phyloP scores from a whole-genome alignment of 2,113 vertebrate species.

The Lepus timidus region DNA sequence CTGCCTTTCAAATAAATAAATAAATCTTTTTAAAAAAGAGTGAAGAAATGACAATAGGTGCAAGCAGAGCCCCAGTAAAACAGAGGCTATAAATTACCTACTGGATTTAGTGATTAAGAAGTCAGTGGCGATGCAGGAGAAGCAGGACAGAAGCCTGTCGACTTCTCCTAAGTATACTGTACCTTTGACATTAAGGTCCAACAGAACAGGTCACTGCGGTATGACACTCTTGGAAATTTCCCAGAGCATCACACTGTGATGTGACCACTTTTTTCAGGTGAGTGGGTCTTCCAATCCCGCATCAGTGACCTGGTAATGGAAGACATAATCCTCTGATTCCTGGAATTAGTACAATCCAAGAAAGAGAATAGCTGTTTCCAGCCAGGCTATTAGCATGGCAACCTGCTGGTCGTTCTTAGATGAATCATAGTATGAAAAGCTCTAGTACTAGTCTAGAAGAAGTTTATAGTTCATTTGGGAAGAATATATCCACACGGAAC shows the following conservation, averaged over 20 bases:
- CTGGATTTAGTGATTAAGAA: not conserved
- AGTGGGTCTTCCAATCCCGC: not conserved
- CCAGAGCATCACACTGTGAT: not conserved
- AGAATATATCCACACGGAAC: not conserved
- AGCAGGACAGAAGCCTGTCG: not conserved
- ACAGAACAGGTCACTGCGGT: not conserved
- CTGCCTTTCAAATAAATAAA: no score
- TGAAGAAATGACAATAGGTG: not conserved
- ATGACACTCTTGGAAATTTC: not conserved
- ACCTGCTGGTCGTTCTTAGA: not conserved
- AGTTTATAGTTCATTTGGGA: not conserved
- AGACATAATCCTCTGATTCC: not conserved
- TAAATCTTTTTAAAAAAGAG: no score
- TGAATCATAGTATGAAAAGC: not conserved
- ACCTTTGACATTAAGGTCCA: not conserved
- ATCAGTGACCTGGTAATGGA: not conserved
- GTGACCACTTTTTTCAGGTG: not conserved
- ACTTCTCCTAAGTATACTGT: not conserved
- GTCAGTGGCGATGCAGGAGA: not conserved
- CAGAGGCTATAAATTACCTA: not conserved
- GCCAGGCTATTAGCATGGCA: not conserved
- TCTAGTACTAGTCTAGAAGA: not conserved
- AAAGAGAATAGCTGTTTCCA: not conserved
- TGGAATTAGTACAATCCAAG: not conserved
- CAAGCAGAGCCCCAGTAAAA: not conserved